These are phyloP conservation scores for Bombus balteatus DNA, from an alignment of 1,140 invertebrate genomes.

Conservation along the genomic window DNA sequence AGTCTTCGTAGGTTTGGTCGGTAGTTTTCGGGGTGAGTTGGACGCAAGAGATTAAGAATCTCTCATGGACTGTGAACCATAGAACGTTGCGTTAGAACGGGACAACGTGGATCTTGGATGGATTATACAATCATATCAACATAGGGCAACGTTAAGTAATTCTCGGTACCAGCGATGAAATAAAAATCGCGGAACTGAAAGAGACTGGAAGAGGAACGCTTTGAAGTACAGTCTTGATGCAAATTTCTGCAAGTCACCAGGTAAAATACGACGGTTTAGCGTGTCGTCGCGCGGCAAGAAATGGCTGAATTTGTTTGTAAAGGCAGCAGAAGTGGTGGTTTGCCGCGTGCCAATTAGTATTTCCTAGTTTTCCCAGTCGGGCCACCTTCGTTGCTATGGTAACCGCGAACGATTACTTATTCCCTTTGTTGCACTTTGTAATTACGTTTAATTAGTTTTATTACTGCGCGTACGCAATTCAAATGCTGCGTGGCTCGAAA, in stretches of 20 bases:
- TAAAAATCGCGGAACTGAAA: too few relatives aligned
- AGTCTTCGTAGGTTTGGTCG: not conserved
- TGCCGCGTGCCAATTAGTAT: constrained; percentile 4
- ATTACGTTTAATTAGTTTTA: constrained; percentile 23
- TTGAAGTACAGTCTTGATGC: not conserved
- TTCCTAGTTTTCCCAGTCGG: not conserved
- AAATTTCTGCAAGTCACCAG: not conserved
- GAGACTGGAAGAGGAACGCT: not conserved
- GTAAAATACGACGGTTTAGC: not conserved
- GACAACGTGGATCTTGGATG: not conserved
- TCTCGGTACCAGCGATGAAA: not conserved
- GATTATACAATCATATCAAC: not conserved
- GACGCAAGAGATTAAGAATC: too few relatives aligned
- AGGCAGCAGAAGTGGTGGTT: not conserved
- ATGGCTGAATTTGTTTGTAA: not conserved
- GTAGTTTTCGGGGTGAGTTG: too few relatives aligned
- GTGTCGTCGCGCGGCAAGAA: too few relatives aligned
- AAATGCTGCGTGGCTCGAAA: not conserved
- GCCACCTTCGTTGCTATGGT: not conserved
- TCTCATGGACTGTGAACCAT: too few relatives aligned
- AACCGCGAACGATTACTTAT: not conserved
- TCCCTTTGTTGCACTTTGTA: constrained; percentile 11
- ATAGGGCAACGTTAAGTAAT: not conserved
- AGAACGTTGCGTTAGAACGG: not conserved
- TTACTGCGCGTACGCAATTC: not conserved